Conservation (phyloP, 2,113 vertebrate species). For the Odocoileus hemionus region DNA sequence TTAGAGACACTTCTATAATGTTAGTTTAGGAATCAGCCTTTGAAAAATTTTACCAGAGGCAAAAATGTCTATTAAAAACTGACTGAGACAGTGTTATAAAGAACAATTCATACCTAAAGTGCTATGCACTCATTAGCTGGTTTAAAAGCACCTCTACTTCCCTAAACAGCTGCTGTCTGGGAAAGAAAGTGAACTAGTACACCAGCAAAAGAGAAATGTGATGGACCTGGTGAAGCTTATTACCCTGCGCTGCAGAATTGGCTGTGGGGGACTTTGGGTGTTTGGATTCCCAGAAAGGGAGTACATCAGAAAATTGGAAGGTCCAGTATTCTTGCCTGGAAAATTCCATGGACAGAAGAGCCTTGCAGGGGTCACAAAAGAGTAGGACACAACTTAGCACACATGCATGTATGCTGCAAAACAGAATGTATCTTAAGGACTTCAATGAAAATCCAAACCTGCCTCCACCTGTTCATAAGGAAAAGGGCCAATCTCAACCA, state of each 20-base stretch:
- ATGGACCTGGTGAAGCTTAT: not conserved
- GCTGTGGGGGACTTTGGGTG: not conserved
- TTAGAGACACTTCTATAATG: not conserved
- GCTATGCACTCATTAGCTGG: not conserved
- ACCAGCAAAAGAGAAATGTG: not conserved
- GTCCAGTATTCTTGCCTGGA: not conserved
- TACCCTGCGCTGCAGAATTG: not conserved
- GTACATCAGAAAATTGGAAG: not conserved
- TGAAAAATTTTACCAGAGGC: slow-evolving; percentile 12
- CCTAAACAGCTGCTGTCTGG: not conserved
- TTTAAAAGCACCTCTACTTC: not conserved
- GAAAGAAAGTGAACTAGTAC: not conserved
- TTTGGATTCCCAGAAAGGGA: not conserved
- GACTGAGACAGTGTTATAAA: not conserved
- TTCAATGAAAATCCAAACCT: not conserved
- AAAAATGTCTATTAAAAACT: not conserved
- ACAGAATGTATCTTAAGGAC: not conserved
- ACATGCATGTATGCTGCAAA: not conserved
- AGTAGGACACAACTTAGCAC: not conserved
- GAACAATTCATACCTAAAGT: not conserved
- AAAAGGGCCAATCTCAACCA: not conserved
- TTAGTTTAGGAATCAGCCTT: not conserved
- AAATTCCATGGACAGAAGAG: not conserved
- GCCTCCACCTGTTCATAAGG: not conserved
- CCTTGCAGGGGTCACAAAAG: not conserved